Evolutionary conservation across 92 coral and sea anemone genomes (phyloP).

Genomic region (Paragorgia papillata): DNA sequence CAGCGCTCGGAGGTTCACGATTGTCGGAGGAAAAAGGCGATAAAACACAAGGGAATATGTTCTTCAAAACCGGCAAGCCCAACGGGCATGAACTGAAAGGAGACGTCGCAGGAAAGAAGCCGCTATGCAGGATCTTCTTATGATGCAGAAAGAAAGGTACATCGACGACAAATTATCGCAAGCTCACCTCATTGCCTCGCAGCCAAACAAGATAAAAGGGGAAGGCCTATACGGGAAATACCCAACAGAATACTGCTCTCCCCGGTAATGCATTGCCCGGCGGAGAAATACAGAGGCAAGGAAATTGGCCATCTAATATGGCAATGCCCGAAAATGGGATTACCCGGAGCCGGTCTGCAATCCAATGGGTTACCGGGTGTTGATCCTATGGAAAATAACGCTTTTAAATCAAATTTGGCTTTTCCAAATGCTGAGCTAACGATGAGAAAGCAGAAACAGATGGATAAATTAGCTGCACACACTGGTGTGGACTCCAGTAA

Average conservation of each 20-base stretch:
- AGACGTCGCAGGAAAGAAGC: constrained; percentile 41
- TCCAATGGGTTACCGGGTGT: not conserved
- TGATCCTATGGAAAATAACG: not conserved
- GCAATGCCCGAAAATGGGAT: constrained; percentile 3
- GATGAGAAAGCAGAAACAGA: constrained; percentile 12
- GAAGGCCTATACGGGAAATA: constrained; percentile 5
- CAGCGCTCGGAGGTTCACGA: too few relatives aligned
- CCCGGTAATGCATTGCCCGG: constrained; percentile 28
- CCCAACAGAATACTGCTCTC: not conserved
- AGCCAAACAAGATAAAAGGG: constrained; percentile 13
- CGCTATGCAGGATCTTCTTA: constrained; percentile 31
- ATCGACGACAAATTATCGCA: constrained; percentile 23
- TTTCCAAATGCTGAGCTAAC: not conserved
- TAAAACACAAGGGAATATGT: not conserved
- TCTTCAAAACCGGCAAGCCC: constrained; percentile 8
- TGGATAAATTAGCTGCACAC: constrained; percentile 12
- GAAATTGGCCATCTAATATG: not conserved
- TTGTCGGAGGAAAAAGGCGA: not conserved
- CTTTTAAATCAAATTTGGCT: not conserved
- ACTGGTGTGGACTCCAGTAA: not conserved
- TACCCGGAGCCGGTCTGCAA: too few relatives aligned
- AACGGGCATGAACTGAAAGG: constrained; percentile 23
- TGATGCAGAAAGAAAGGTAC: constrained; percentile 26
- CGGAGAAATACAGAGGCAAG: not conserved
- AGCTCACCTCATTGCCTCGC: constrained; percentile 24